Evolutionary conservation across 2,888 invertebrate genomes (phyloP).

Genomic region (Cancer borealis): DNA sequence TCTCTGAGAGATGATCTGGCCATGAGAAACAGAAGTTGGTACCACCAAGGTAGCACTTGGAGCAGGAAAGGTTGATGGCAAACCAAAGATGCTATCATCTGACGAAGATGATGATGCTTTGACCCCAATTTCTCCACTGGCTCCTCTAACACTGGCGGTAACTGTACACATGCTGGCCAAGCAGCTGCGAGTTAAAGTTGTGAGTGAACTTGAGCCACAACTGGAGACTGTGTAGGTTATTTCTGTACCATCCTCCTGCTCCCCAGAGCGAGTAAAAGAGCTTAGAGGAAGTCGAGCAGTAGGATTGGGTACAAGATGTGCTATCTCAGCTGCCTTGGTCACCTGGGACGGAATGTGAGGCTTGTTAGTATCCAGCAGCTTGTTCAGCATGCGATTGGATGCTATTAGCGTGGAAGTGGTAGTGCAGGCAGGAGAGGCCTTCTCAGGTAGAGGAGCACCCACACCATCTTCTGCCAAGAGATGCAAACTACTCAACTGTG

Average conservation of each 20-base stretch:
- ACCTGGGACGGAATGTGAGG: slow-evolving; percentile 72
- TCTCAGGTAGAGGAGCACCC: slow-evolving; percentile 12
- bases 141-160: slow-evolving; percentile 41
- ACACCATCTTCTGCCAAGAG: not conserved
- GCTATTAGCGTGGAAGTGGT: slow-evolving; percentile 63
- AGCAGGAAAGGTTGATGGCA: slow-evolving; percentile 56
- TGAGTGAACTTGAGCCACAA: slow-evolving; percentile 54
- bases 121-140: slow-evolving; percentile 46
- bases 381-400: slow-evolving; percentile 67
- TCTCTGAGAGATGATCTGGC: slow-evolving; percentile 61
- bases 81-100: slow-evolving; percentile 53
- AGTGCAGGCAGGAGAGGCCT: slow-evolving; percentile 20
- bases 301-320: slow-evolving; percentile 66
- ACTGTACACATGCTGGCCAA: slow-evolving; percentile 57
- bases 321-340: slow-evolving; percentile 69
- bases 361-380: slow-evolving; percentile 62
- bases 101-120: slow-evolving; percentile 51
- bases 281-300: slow-evolving; percentile 52
- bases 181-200: slow-evolving; percentile 51
- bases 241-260: slow-evolving; percentile 55
- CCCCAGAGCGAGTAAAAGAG: slow-evolving; percentile 48
- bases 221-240: slow-evolving; percentile 49
- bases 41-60: slow-evolving; percentile 53
- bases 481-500: slow-evolving; percentile 54
- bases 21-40: slow-evolving; percentile 60